phyloP scores from a whole-genome alignment of 35 echinoderm and acorn worm genomes.

The Apostichopus japonicus region DNA sequence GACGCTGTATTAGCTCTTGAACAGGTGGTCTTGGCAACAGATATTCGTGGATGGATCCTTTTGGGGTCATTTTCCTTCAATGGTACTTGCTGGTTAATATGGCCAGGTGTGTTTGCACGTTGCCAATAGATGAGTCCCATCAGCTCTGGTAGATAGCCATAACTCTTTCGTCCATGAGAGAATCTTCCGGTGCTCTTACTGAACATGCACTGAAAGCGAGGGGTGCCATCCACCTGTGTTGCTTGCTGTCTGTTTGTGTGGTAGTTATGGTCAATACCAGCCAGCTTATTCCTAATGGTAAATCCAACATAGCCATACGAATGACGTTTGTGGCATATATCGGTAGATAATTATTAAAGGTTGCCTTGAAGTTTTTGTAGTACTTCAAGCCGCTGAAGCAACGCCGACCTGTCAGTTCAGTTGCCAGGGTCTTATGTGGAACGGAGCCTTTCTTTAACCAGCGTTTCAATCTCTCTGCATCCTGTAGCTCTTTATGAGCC shows the following conservation, averaged over 20 bases:
- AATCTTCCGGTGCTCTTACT: constrained; percentile 28
- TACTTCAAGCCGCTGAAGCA: not conserved
- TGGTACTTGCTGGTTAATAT: not conserved
- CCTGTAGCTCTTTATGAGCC: not conserved
- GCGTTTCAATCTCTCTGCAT: not conserved
- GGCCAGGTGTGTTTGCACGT: not conserved
- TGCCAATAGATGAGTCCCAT: not conserved
- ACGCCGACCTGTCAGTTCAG: not conserved
- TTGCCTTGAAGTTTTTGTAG: constrained; percentile 35
- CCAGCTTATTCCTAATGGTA: not conserved
- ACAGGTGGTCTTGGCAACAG: not conserved
- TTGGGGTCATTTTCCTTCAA: not conserved
- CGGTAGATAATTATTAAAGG: constrained; percentile 52
- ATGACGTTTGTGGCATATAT: constrained; percentile 60
- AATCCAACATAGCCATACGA: constrained; percentile 28
- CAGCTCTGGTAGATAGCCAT: not conserved
- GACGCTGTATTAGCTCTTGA: not conserved
- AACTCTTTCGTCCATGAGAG: not conserved
- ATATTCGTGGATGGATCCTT: not conserved
- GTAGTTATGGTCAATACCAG: constrained; percentile 10
- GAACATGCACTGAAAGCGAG: constrained; percentile 16
- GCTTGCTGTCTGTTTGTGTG: constrained; percentile 45
- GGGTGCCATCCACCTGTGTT: not conserved
- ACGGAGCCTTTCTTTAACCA: constrained; percentile 35
- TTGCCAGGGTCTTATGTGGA: not conserved